Conservation (phyloP, 2,113 vertebrate species). For the Rhynchopsitta pachyrhyncha region DNA sequence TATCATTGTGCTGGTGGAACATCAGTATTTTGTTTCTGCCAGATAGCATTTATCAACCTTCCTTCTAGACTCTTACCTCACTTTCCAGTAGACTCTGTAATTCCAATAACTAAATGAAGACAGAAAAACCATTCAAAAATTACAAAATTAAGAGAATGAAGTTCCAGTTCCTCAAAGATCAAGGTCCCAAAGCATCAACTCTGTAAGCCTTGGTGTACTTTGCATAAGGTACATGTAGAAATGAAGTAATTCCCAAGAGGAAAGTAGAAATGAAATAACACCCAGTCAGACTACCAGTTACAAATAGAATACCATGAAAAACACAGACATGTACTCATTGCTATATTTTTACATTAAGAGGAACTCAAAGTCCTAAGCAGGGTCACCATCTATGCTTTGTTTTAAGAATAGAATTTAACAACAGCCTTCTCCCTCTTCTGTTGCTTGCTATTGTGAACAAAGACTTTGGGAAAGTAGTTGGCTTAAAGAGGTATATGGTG, state of each 20-base stretch:
- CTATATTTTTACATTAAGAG: neutral
- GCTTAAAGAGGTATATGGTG: neutral
- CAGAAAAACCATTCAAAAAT: neutral
- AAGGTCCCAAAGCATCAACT: neutral
- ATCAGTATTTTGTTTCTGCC: neutral
- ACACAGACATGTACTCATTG: neutral
- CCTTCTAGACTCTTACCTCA: neutral
- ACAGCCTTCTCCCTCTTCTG: neutral
- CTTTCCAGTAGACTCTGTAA: neutral
- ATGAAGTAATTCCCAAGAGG: neutral
- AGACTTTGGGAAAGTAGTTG: neutral
- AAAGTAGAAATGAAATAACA: neutral
- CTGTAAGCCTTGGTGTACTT: neutral
- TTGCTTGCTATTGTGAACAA: neutral
- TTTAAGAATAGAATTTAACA: slow-evolving; percentile 13
- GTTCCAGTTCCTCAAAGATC: neutral
- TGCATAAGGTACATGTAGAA: neutral
- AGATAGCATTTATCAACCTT: neutral
- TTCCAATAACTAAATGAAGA: neutral
- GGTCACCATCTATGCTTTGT: neutral
- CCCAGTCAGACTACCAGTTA: neutral
- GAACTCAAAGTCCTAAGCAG: neutral
- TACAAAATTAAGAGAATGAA: neutral
- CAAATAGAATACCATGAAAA: neutral
- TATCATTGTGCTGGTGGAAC: neutral